phyloP scores from a whole-genome alignment of 2,113 vertebrate genomes.

The Cephalopholis sonnerati region DNA sequence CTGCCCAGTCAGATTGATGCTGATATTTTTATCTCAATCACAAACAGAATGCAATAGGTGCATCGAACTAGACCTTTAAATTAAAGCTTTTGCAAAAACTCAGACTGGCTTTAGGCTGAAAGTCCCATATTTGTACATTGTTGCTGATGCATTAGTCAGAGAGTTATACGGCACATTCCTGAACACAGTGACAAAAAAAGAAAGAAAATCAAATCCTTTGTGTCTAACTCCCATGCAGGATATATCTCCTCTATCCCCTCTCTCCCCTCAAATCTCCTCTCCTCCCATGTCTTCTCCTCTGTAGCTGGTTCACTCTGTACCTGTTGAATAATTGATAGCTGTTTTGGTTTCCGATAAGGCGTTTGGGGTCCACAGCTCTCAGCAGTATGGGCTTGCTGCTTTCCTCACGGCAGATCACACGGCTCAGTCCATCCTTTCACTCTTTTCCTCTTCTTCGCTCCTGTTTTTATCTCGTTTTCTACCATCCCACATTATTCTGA shows the following conservation, averaged over 20 bases:
- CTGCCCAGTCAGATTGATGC: not conserved
- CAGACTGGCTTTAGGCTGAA: not conserved
- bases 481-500: slow-evolving; percentile 44
- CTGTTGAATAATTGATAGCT: slow-evolving; percentile 83
- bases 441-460: not conserved
- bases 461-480: slow-evolving; percentile 19
- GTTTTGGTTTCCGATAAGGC: slow-evolving; percentile 80
- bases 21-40: not conserved
- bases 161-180: slow-evolving; percentile 8
- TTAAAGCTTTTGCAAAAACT: not conserved
- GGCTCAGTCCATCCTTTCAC: slow-evolving; percentile 40
- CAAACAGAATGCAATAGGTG: not conserved
- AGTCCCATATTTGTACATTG: slow-evolving; percentile 9
- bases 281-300: slow-evolving; percentile 71
- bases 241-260: slow-evolving; percentile 38
- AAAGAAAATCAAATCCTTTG: slow-evolving; percentile 42
- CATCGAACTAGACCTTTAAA: slow-evolving; percentile 2
- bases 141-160: slow-evolving; percentile 12
- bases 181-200: slow-evolving; percentile 26
- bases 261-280: slow-evolving; percentile 57
- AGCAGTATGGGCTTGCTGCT: slow-evolving; percentile 63
- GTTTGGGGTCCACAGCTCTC: slow-evolving; percentile 70
- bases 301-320: slow-evolving; percentile 74
- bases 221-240: slow-evolving; percentile 46
- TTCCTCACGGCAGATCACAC: slow-evolving; percentile 64